Conservation (phyloP, 2,113 vertebrate species). For the Seriola rivoliana region DNA sequence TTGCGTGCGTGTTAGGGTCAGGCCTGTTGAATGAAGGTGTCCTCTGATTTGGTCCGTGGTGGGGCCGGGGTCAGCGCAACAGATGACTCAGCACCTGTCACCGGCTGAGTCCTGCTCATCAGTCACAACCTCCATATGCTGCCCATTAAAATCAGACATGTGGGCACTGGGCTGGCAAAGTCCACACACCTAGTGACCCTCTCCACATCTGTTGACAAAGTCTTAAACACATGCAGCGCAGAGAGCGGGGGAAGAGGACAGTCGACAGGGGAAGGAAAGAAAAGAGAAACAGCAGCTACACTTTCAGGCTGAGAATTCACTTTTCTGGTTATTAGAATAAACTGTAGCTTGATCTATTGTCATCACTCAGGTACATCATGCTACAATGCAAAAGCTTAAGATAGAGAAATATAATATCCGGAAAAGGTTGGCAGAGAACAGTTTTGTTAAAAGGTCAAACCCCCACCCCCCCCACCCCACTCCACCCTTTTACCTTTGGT, state of each 20-base stretch:
- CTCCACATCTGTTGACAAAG: constrained; percentile 81
- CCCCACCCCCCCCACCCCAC: no score
- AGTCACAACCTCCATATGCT: constrained; percentile 85
- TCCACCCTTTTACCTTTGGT: no score
- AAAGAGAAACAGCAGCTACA: not conserved
- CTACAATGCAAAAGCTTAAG: not conserved
- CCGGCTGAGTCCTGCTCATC: constrained; percentile 69
- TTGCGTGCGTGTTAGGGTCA: constrained; percentile 43
- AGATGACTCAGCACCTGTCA: constrained; percentile 83
- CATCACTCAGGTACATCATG: not conserved
- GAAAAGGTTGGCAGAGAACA: no score
- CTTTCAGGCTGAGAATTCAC: constrained; percentile 7
- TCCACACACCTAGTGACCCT: constrained; percentile 73
- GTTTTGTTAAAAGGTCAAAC: no score
- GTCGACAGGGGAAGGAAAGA: constrained; percentile 23
- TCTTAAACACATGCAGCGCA: constrained; percentile 72
- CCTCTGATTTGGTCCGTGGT: constrained; percentile 60
- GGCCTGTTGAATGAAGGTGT: constrained; percentile 66
- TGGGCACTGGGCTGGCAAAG: constrained; percentile 68
- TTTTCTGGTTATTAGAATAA: not conserved
- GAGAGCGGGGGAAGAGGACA: constrained; percentile 44
- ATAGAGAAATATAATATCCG: no score
- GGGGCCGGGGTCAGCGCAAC: constrained; percentile 58
- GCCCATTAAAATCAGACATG: constrained; percentile 84
- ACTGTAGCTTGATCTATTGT: not conserved